A percentile compares a stretch with the other conserved stretches of the same genome.
These are phyloP conservation scores for Myopa tessellatipennis DNA, from an alignment of 2,888 invertebrate species.

Conservation along the genomic window DNA sequence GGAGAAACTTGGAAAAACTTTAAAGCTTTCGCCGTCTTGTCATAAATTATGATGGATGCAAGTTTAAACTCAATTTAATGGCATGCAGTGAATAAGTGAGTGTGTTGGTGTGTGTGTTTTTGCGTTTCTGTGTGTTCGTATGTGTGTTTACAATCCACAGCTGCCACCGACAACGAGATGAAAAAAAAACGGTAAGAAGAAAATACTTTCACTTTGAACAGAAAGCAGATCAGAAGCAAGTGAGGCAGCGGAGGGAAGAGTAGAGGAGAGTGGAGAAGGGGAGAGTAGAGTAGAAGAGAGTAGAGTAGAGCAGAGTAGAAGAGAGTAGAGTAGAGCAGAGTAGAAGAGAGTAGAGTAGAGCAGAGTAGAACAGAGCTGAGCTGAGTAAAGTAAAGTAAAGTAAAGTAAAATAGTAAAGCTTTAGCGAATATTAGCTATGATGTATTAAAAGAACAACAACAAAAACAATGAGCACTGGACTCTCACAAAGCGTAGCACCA, in stretches of 20 bases:
- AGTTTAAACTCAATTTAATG: constrained; percentile 50
- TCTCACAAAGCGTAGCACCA: background rate
- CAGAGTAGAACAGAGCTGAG: too few species aligned
- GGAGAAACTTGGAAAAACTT: background rate
- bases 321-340: too few species aligned
- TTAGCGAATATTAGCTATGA: constrained; percentile 9
- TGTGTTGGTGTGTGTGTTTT: background rate
- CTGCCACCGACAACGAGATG: constrained; percentile 11
- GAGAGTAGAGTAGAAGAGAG: too few species aligned
- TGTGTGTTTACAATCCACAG: background rate
- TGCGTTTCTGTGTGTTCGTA: too few species aligned
- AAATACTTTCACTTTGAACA: background rate
- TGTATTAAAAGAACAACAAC: background rate
- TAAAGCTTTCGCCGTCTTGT: constrained; percentile 20
- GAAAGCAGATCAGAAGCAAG: background rate
- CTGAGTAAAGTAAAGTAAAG: too few species aligned
- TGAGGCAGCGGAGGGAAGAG: background rate
- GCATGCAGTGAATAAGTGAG: background rate
- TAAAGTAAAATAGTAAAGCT: background rate
- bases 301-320: too few species aligned
- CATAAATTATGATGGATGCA: constrained; percentile 51
- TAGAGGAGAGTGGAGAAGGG: too few species aligned
- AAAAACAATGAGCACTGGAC: background rate
- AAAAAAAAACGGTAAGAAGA: constrained; percentile 2
- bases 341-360: too few species aligned